Evolutionary conservation across 2,888 invertebrate genomes (phyloP).

Genomic region (Tenthredo distinguenda): DNA sequence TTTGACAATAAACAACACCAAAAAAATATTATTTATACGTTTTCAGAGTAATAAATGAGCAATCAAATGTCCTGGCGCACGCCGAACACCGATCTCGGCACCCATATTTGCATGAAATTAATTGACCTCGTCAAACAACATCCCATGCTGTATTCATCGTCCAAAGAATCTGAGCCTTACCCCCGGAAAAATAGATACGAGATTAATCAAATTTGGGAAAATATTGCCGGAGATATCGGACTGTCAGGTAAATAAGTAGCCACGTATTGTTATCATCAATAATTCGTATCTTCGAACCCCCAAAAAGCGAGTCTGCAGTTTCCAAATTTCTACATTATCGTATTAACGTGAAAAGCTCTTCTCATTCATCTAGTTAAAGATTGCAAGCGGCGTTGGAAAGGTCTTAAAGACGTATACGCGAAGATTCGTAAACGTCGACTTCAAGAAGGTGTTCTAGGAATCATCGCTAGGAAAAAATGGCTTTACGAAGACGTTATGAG

Average conservation of each 20-base stretch:
- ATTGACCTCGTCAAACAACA: slow-evolving; percentile 34
- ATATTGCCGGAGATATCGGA: slow-evolving; percentile 16
- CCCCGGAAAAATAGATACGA: slow-evolving; percentile 22
- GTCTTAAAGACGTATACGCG: slow-evolving; percentile 37
- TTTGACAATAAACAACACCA: background rate
- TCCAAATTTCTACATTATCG: background rate
- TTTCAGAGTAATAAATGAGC: background rate
- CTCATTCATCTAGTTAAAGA: background rate
- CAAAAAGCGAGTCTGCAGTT: background rate
- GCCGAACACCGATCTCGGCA: slow-evolving; percentile 37
- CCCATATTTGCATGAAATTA: slow-evolving; percentile 32
- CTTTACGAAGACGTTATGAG: slow-evolving; percentile 38
- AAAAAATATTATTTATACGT: background rate
- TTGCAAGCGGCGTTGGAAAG: slow-evolving; percentile 42
- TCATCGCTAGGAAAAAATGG: slow-evolving; percentile 25
- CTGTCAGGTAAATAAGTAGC: slow-evolving; percentile 6
- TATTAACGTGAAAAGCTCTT: background rate
- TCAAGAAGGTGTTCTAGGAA: slow-evolving; percentile 37
- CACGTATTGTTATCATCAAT: background rate
- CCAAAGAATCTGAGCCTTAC: background rate
- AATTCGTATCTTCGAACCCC: background rate
- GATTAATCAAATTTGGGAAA: slow-evolving; percentile 25
- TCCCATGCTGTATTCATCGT: background rate
- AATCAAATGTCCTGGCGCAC: slow-evolving; percentile 18
- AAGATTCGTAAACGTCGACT: slow-evolving; percentile 40